Percentiles rank a stretch among this genome's conserved stretches.
phyloP scores from a whole-genome alignment of 2,113 vertebrate species.

The Pachyramphus minor region DNA sequence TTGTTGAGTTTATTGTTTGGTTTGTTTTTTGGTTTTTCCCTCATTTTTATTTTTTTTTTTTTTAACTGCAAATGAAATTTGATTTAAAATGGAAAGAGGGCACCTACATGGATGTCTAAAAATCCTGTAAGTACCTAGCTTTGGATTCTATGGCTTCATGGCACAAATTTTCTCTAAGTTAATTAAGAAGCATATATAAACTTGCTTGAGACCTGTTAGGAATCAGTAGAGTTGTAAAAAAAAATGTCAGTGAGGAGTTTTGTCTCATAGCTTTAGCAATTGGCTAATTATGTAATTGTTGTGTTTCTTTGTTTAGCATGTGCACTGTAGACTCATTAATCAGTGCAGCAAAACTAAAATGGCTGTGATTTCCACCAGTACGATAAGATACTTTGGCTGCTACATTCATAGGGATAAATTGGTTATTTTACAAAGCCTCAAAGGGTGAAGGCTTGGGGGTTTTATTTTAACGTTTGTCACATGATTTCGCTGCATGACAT shows the following conservation, averaged over 20 bases:
- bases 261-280: neutral
- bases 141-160: neutral
- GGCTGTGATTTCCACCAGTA: neutral
- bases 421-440: constrained; percentile 60
- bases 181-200: neutral
- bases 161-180: neutral
- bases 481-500: constrained; percentile 70
- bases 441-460: constrained; percentile 19
- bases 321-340: neutral
- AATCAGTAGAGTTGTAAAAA: neutral
- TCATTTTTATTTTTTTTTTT: neutral
- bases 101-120: neutral
- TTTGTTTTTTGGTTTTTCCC: neutral
- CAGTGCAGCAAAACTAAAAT: neutral
- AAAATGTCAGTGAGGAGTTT: neutral
- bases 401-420: constrained; percentile 29
- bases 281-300: neutral
- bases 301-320: neutral
- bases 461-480: constrained; percentile 56
- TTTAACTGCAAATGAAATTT: neutral
- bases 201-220: neutral
- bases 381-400: neutral
- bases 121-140: neutral
- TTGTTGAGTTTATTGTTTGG: neutral
- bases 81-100: neutral